Evolutionary conservation across 2,113 vertebrate species (phyloP).

Genomic region (human): GRCh38 chr7:43496501-43497000

Average conservation of each 20-base stretch:
- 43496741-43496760: not conserved
- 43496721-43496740: not conserved
- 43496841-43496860: not conserved
- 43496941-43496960: not conserved
- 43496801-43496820: not conserved
- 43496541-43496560: not conserved
- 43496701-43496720: not conserved
- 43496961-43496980: not conserved
- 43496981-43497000: not conserved
- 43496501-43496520: accelerated
- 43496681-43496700: not conserved
- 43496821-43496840: not conserved
- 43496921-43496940: not conserved
- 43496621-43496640: not conserved
- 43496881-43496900: not conserved
- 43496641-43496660: not conserved
- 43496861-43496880: not conserved
- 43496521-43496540: not conserved
- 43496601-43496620: not conserved
- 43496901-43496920: not conserved
- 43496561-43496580: not conserved
- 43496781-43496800: not conserved
- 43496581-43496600: not conserved
- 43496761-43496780: not conserved
- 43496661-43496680: not conserved